Evolutionary conservation across 2,888 invertebrate genomes (phyloP).

Genomic region (Tachina fera): DNA sequence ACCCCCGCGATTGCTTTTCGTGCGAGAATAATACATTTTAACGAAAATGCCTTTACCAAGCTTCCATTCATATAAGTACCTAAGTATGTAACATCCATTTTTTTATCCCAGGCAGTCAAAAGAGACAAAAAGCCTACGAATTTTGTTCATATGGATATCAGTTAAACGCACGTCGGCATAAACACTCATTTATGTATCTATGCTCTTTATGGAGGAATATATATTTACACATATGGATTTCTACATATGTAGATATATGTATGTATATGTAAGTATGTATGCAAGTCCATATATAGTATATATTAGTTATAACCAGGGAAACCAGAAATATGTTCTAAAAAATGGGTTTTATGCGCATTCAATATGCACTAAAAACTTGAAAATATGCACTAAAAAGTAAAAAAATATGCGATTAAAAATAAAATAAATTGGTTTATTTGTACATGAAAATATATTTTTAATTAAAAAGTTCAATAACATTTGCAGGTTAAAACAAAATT

Average conservation of each 20-base stretch:
- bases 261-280: background rate
- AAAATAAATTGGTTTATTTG: too few species aligned
- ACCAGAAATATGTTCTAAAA: too few species aligned
- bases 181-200: background rate
- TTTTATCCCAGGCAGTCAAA: constrained; percentile 75
- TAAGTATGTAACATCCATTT: constrained; percentile 62
- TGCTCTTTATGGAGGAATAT: background rate
- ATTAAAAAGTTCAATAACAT: too few species aligned
- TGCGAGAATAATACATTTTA: constrained; percentile 49
- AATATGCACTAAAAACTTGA: too few species aligned
- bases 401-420: too few species aligned
- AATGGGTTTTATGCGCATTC: too few species aligned
- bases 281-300: background rate
- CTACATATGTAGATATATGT: background rate
- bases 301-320: background rate
- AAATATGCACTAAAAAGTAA: too few species aligned
- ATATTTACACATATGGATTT: background rate
- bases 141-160: constrained; percentile 68
- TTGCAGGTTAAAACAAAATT: too few species aligned
- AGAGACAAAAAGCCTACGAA: constrained; percentile 77
- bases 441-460: too few species aligned
- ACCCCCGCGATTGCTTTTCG: background rate
- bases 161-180: constrained; percentile 16
- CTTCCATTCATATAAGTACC: constrained; percentile 64
- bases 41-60: constrained; percentile 71